Percentiles rank a stretch among this genome's conserved stretches.
phyloP scores from a whole-genome alignment of 2,888 invertebrate species.

The Galerucella nymphaeae region DNA sequence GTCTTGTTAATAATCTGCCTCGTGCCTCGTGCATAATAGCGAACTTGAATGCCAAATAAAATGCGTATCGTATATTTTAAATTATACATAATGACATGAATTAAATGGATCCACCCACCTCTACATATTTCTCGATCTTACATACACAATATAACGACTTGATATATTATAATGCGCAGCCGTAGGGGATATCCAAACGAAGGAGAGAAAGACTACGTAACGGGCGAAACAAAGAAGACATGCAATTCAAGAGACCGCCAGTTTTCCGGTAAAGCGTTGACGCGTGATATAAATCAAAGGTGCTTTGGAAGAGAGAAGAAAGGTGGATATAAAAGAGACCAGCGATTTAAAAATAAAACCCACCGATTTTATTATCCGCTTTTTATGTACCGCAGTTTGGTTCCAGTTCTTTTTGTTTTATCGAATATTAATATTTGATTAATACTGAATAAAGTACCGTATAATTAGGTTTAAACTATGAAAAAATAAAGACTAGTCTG shows the following conservation, averaged over 20 bases:
- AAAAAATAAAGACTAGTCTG: too few relatives aligned
- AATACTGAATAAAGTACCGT: neutral
- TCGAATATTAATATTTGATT: neutral
- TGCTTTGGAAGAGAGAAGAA: conserved; percentile 34
- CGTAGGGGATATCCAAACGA: conserved; percentile 24
- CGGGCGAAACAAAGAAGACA: conserved; percentile 25
- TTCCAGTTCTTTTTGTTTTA: neutral
- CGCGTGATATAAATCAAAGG: conserved; percentile 48
- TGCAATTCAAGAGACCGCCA: conserved; percentile 37
- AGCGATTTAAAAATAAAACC: conserved; percentile 43
- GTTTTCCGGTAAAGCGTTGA: conserved; percentile 46
- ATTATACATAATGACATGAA: neutral
- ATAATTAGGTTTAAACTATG: too few relatives aligned
- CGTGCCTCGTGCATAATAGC: too few relatives aligned
- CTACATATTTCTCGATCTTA: conserved; percentile 7
- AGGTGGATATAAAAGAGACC: conserved; percentile 27
- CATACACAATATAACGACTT: conserved; percentile 18
- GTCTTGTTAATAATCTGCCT: too few relatives aligned
- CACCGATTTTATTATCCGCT: conserved; percentile 34
- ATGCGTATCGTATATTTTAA: neutral
- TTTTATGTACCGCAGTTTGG: conserved; percentile 35
- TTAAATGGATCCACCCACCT: conserved; percentile 11
- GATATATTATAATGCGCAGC: conserved; percentile 25
- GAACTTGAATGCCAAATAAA: too few relatives aligned
- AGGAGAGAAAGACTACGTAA: conserved; percentile 10